Percentiles rank a stretch among this genome's conserved stretches.
Conservation (phyloP, 2,797 vertebrate species). For the Cygnus olor region DNA sequence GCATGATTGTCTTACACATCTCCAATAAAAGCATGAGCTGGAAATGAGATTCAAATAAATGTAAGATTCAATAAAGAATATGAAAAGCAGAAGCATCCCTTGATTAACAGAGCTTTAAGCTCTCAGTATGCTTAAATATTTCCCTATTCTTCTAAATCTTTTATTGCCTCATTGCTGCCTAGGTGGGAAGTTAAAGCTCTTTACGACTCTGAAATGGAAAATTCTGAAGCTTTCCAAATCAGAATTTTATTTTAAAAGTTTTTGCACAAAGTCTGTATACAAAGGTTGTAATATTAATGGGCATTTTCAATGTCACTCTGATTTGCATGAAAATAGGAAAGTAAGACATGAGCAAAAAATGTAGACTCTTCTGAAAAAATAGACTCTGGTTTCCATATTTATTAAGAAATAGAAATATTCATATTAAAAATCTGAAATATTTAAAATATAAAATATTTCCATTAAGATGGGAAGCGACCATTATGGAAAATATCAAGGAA, state of each 20-base stretch:
- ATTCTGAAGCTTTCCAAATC: not conserved
- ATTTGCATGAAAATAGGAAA: not conserved
- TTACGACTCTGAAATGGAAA: not conserved
- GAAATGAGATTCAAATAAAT: not conserved
- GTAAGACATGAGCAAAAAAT: not conserved
- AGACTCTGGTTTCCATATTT: constrained; percentile 16
- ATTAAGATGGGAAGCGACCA: not conserved
- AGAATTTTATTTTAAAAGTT: not conserved
- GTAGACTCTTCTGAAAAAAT: not conserved
- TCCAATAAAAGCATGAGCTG: not conserved
- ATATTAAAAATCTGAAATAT: constrained; percentile 21
- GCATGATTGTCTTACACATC: not conserved
- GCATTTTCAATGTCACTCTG: not conserved
- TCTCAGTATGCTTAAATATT: not conserved
- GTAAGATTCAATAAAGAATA: not conserved
- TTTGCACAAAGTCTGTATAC: not conserved
- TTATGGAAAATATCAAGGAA: not conserved
- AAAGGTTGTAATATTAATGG: not conserved
- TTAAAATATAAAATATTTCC: not conserved
- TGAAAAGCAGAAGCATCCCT: not conserved
- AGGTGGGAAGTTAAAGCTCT: not conserved
- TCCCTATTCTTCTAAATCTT: not conserved
- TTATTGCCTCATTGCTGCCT: not conserved
- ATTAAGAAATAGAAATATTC: constrained; percentile 1
- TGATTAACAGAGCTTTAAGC: not conserved